A percentile compares a stretch with the other conserved stretches of the same genome.
These are phyloP conservation scores for Sitophilus oryzae DNA, from an alignment of 1,140 invertebrate genomes.

Conservation along the genomic window DNA sequence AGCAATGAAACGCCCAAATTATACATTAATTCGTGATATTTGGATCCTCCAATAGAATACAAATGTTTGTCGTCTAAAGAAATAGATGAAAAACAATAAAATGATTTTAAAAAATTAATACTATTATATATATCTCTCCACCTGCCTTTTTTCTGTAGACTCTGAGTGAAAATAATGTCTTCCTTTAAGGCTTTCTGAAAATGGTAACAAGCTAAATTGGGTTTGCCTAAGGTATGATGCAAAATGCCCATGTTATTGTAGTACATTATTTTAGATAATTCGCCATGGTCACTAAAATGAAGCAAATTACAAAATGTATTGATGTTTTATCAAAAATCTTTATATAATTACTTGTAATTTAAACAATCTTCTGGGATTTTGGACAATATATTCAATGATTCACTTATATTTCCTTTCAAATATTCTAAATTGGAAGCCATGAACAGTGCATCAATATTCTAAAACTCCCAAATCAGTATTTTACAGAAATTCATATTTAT, in stretches of 20 bases:
- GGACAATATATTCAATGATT: conserved; percentile 61
- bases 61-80: conserved; percentile 46
- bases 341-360: conserved; percentile 45
- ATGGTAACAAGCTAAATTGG: conserved; percentile 78
- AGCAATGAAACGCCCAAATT: conserved; percentile 85
- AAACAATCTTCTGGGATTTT: conserved; percentile 48
- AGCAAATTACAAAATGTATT: not conserved
- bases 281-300: conserved; percentile 52
- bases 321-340: not conserved
- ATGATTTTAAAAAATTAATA: not conserved
- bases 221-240: conserved; percentile 80
- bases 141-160: conserved; percentile 34
- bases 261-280: conserved; percentile 64
- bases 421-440: conserved; percentile 67
- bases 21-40: conserved; percentile 78
- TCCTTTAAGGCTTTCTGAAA: conserved; percentile 78
- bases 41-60: conserved; percentile 52
- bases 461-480: conserved; percentile 31
- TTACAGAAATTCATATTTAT: no score
- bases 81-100: not conserved
- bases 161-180: conserved; percentile 57
- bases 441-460: conserved; percentile 58
- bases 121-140: not conserved
- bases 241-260: conserved; percentile 89
- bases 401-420: conserved; percentile 59